phyloP scores from a whole-genome alignment of 2,888 invertebrate species.

The Patella pellucida region DNA sequence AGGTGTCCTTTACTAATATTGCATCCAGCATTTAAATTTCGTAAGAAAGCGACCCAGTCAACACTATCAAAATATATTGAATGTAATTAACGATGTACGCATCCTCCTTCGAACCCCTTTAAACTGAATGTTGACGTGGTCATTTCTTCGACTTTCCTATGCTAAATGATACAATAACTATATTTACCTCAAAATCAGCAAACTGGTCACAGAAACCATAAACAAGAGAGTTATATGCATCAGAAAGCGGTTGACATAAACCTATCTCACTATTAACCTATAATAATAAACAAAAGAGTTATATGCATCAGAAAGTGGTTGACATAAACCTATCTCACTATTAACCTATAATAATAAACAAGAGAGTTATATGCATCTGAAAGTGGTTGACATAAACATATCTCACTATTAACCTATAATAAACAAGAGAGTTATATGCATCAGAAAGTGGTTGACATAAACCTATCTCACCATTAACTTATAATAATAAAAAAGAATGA shows the following conservation, averaged over 20 bases:
- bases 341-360: background rate
- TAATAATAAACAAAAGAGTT: too few species aligned
- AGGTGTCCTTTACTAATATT: too few species aligned
- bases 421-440: conserved; percentile 10
- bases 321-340: conserved; percentile 14
- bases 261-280: conserved; percentile 6
- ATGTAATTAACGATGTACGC: too few species aligned
- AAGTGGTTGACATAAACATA: conserved; percentile 18
- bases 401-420: background rate
- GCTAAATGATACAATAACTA: background rate
- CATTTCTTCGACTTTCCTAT: too few species aligned
- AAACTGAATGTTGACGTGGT: too few species aligned
- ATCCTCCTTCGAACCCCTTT: too few species aligned
- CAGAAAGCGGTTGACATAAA: conserved; percentile 13
- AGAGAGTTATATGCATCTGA: background rate
- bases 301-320: background rate
- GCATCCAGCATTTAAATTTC: too few species aligned
- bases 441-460: conserved; percentile 13
- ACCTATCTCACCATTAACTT: conserved; percentile 5
- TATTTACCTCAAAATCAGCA: conserved; percentile 23
- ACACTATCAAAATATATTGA: too few species aligned
- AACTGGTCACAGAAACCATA: conserved; percentile 23
- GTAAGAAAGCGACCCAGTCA: too few species aligned
- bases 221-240: conserved; percentile 18
- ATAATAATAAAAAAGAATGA: too few species aligned